These are phyloP conservation scores for Phasianus colchicus DNA, from an alignment of 2,113 vertebrate genomes.

Conservation along the genomic window DNA sequence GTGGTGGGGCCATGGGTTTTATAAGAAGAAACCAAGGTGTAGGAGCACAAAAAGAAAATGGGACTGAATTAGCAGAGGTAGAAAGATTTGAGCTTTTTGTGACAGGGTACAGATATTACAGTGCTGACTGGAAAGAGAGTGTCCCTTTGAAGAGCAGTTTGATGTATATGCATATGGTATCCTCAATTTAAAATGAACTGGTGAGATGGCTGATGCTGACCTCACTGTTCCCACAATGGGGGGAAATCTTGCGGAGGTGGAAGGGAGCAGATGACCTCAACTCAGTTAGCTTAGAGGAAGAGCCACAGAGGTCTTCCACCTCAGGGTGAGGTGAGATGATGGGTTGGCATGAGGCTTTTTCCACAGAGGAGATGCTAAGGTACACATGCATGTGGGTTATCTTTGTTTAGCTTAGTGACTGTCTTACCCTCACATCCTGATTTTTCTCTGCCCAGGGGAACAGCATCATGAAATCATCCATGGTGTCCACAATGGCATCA, in stretches of 20 bases:
- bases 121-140: rapidly evolving
- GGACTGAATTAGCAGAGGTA: not conserved
- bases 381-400: rapidly evolving
- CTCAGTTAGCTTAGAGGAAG: not conserved
- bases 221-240: not conserved
- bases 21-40: not conserved
- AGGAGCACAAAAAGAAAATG: not conserved
- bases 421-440: constrained; percentile 74
- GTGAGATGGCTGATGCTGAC: not conserved
- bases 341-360: rapidly evolving
- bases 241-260: not conserved
- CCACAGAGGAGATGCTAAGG: not conserved
- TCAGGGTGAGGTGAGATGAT: not conserved
- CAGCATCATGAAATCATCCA: constrained; percentile 79
- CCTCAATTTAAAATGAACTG: not conserved
- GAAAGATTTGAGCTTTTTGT: not conserved
- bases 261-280: not conserved
- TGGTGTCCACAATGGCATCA: constrained; percentile 80
- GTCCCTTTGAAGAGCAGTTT: not conserved
- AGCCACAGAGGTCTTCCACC: not conserved
- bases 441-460: constrained; percentile 83
- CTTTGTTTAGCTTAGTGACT: not conserved
- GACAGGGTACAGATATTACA: not conserved
- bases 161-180: not conserved
- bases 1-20: rapidly evolving